A percentile compares a stretch with the other conserved stretches of the same genome.
phyloP scores from a whole-genome alignment of 2,888 invertebrate species.

The Patella depressa region DNA sequence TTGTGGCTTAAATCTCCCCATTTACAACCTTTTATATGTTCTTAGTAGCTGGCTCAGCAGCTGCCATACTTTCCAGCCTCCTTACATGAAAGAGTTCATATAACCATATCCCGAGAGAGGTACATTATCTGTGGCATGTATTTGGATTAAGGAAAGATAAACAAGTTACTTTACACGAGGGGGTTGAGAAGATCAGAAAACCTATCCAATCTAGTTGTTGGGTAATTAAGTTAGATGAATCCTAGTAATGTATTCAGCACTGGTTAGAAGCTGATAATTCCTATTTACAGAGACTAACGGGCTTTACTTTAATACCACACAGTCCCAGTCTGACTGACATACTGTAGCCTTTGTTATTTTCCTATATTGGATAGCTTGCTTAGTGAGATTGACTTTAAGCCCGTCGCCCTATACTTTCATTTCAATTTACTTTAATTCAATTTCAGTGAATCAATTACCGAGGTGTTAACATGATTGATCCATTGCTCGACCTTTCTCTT shows the following conservation, averaged over 20 bases:
- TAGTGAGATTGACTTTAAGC: not conserved
- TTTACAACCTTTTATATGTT: no score
- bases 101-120: slow-evolving; percentile 10
- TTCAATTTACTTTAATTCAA: slow-evolving; percentile 9
- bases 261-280: not conserved
- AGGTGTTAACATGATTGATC: not conserved
- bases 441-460: not conserved
- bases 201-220: slow-evolving; percentile 19
- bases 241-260: not conserved
- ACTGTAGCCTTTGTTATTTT: slow-evolving; percentile 1
- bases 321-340: not conserved
- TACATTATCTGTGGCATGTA: slow-evolving; percentile 11
- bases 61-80: no score
- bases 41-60: no score
- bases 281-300: not conserved
- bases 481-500: not conserved
- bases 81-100: no score
- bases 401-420: not conserved
- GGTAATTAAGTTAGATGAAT: slow-evolving; percentile 20
- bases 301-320: not conserved
- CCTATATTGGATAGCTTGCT: not conserved
- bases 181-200: slow-evolving; percentile 14
- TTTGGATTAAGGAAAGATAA: slow-evolving; percentile 30
- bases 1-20: no score
- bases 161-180: slow-evolving; percentile 15